phyloP scores from a whole-genome alignment of 1,140 invertebrate genomes.

The Delia radicum region DNA sequence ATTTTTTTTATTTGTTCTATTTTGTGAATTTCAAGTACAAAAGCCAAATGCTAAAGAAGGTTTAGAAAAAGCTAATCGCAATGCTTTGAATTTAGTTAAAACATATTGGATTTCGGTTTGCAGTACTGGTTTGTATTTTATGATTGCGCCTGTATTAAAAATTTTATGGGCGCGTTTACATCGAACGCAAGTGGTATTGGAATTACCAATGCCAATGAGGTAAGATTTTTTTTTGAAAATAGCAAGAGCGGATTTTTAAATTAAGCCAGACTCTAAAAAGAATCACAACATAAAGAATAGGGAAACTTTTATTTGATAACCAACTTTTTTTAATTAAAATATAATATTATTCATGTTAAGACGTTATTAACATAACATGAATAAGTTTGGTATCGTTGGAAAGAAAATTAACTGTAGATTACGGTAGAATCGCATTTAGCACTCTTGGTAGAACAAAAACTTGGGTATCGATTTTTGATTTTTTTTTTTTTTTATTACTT shows the following conservation, averaged over 20 bases:
- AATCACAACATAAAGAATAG: no score
- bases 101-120: constrained; percentile 40
- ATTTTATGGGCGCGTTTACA: constrained; percentile 31
- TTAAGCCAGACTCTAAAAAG: no score
- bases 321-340: no score
- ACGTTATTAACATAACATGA: no score
- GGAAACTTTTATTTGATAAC: neutral
- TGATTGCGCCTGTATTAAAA: constrained; percentile 40
- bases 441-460: no score
- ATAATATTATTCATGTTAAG: neutral
- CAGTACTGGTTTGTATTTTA: constrained; percentile 43
- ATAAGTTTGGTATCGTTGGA: no score
- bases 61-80: constrained; percentile 35
- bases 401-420: no score
- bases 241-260: no score
- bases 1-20: neutral
- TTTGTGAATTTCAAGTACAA: constrained; percentile 22
- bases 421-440: no score
- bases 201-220: constrained; percentile 51
- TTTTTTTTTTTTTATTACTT: no score
- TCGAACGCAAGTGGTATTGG: constrained; percentile 26
- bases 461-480: no score
- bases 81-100: constrained; percentile 34
- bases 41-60: neutral
- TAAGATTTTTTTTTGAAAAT: constrained; percentile 26